Evolutionary conservation across 2,797 vertebrate genomes (phyloP), one percentile per base, ranked within the genome.

Genomic region (Nannoperca australis): DNA sequence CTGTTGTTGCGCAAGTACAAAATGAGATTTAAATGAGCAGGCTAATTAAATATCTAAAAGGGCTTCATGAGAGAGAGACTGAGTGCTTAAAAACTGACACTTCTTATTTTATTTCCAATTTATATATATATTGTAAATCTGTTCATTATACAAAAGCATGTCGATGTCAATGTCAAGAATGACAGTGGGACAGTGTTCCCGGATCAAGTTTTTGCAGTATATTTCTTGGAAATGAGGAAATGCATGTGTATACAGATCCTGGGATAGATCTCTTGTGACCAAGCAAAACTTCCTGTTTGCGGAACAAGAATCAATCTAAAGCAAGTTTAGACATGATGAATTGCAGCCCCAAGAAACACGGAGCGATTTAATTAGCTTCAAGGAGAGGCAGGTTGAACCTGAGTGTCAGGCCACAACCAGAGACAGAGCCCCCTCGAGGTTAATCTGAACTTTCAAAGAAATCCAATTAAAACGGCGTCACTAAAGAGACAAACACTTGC

Each of bases 391-490:
- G 80, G 77, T 64, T 55, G 60, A 81, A 82, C 60, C 73, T 42
- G 81, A 69, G 61, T 76, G 79, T 84, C 84, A 70, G 90, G 85
- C 78, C 80, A 78, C 78, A 81, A 71, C 75, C 44, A 20, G 49
- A 84, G 69, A 27, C 76, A 56, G 45, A 14, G 58, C 45, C 69
- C 83, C 85, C 86, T 32, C 36, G 62, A 90, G 90, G 84, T 91
- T 91, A 83, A 83, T 90, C 88, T 89, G 82, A 91, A 92, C 87
- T 79, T 85, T 91, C 87, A 84, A 90, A 91, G 85, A 91, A 92
- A 93, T 93, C 90, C 91, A 93, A 93, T 95, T 94, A 93, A 92
- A 88, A 85, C 22, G 32, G 68, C 22, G 14, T 44, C 75, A 76
- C 66, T 86, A 79, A 91, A 90, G 86, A 91, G 76, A 83, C 83